phyloP scores from a whole-genome alignment of 2,888 invertebrate genomes.

The Macrophya annulata region DNA sequence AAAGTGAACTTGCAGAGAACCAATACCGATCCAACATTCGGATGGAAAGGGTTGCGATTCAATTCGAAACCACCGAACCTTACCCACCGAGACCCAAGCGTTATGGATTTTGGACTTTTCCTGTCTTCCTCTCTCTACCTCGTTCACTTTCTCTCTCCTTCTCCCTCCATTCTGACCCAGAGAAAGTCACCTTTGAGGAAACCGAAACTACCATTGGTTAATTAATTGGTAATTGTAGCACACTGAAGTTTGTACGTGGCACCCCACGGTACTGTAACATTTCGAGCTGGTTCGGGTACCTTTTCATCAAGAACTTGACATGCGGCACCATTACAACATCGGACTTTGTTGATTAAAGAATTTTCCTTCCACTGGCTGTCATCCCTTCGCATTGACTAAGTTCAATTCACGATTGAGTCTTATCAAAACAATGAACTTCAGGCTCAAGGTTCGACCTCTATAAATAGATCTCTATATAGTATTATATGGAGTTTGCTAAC shows the following conservation, averaged over 20 bases:
- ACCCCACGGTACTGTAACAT: slow-evolving; percentile 38
- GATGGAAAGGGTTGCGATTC: slow-evolving; percentile 29
- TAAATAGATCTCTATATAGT: not conserved
- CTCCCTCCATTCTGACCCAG: not conserved
- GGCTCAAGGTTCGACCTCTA: slow-evolving; percentile 2
- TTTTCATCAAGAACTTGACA: slow-evolving; percentile 37
- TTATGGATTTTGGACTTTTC: slow-evolving; percentile 43
- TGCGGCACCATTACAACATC: slow-evolving; percentile 5
- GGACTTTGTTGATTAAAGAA: slow-evolving; percentile 19
- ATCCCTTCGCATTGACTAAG: slow-evolving; percentile 12
- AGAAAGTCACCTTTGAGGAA: slow-evolving; percentile 58
- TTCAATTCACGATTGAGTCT: slow-evolving; percentile 22
- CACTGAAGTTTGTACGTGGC: slow-evolving; percentile 55
- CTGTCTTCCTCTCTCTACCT: not conserved
- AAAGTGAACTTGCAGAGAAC: not conserved
- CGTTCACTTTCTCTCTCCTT: not conserved
- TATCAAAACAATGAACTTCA: not conserved
- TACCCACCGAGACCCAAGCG: slow-evolving; percentile 3
- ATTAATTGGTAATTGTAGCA: slow-evolving; percentile 59
- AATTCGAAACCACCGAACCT: slow-evolving; percentile 37
- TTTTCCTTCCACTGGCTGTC: slow-evolving; percentile 2
- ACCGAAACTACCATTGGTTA: slow-evolving; percentile 56
- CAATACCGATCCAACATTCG: slow-evolving; percentile 40
- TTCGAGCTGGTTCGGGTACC: not conserved
- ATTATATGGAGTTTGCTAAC: slow-evolving; percentile 10